These are phyloP conservation scores for Hyposmocoma kahamanoa DNA, from an alignment of 1,140 invertebrate species.

Conservation along the genomic window DNA sequence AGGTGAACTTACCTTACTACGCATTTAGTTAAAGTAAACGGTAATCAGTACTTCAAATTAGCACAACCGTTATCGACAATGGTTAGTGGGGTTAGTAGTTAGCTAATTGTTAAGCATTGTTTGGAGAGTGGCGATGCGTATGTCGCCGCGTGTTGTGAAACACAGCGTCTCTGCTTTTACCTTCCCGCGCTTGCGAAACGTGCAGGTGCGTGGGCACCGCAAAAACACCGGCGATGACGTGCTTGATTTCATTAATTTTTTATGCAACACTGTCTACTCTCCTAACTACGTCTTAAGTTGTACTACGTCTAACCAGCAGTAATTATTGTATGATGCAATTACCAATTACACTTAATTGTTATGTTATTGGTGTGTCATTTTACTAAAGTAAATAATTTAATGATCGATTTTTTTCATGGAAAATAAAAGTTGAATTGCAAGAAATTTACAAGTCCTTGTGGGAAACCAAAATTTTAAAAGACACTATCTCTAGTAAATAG, in stretches of 20 bases:
- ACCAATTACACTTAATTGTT: too few relatives aligned
- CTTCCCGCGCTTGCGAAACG: slow-evolving; percentile 68
- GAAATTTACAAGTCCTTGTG: too few relatives aligned
- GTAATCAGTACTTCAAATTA: too few relatives aligned
- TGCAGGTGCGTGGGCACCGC: slow-evolving; percentile 65
- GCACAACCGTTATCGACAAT: neutral
- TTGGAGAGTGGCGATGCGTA: slow-evolving; percentile 28
- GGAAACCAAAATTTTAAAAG: too few relatives aligned
- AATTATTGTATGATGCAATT: too few relatives aligned
- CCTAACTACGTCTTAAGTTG: slow-evolving; percentile 1
- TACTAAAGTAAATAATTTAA: too few relatives aligned
- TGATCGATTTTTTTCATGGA: too few relatives aligned
- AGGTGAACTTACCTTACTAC: too few relatives aligned
- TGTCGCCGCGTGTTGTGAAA: slow-evolving; percentile 57
- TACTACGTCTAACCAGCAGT: too few relatives aligned
- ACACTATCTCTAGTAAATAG: too few relatives aligned
- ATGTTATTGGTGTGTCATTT: too few relatives aligned
- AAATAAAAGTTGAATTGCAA: too few relatives aligned
- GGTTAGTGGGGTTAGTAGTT: slow-evolving; percentile 1
- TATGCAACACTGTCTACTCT: slow-evolving; percentile 47
- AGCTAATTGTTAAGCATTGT: slow-evolving; percentile 14
- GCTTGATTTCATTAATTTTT: slow-evolving; percentile 68
- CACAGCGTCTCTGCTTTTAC: slow-evolving; percentile 68
- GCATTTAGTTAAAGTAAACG: neutral
- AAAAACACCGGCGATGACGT: slow-evolving; percentile 61